phyloP scores from a whole-genome alignment of 2,797 vertebrate species.

The Cirrhinus mrigala region DNA sequence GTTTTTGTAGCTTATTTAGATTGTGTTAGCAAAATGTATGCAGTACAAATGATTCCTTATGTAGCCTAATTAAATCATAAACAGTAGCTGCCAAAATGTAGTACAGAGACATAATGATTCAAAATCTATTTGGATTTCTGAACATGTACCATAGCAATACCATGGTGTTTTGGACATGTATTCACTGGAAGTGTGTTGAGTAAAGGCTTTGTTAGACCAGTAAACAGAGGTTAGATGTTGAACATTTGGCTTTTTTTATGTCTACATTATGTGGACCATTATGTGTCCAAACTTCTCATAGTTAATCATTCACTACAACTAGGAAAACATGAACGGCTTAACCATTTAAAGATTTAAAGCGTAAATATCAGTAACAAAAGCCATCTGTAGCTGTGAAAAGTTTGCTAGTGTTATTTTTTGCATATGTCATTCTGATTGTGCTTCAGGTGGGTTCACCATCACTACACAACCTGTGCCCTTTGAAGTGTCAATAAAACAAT shows the following conservation, averaged over 20 bases:
- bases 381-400: background rate
- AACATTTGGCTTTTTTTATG: background rate
- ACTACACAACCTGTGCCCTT: background rate
- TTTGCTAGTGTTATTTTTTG: background rate
- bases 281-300: background rate
- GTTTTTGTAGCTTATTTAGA: too few species aligned
- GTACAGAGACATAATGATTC: background rate
- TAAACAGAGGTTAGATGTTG: background rate
- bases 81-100: too few species aligned
- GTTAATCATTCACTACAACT: constrained; percentile 32
- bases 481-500: constrained; percentile 20
- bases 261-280: background rate
- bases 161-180: background rate
- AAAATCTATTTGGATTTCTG: background rate
- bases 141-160: background rate
- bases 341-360: background rate
- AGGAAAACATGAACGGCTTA: background rate
- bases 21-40: background rate
- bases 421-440: background rate
- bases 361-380: constrained; percentile 1
- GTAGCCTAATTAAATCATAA: too few species aligned
- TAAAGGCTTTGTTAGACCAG: background rate
- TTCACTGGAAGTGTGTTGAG: background rate
- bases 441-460: background rate
- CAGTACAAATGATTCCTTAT: background rate